Percentiles rank a stretch among this genome's conserved stretches.
Evolutionary conservation across 2,888 invertebrate genomes (phyloP).

Genomic region (Sarcophaga caerulescens): DNA sequence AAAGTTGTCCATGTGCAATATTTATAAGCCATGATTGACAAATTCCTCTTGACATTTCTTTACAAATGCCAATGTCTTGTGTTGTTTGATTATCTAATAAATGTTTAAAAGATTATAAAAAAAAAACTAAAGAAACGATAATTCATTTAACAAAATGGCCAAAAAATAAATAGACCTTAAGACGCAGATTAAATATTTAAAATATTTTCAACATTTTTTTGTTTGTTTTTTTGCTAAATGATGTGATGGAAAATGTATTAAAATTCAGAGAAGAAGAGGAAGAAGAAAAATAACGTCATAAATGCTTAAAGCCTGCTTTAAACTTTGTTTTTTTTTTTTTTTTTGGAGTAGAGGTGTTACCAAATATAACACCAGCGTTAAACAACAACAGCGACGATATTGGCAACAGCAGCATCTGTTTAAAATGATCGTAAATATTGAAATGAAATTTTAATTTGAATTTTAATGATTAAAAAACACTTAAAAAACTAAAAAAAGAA

Average conservation of each 20-base stretch:
- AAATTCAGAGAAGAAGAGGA: neutral
- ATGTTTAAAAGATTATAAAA: neutral
- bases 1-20: neutral
- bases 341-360: neutral
- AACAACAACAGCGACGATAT: neutral
- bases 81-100: neutral
- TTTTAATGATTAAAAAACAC: constrained; percentile 9
- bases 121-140: neutral
- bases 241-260: neutral
- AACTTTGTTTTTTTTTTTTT: neutral
- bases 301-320: neutral
- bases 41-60: neutral
- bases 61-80: neutral
- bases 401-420: neutral
- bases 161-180: neutral
- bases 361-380: neutral
- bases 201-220: neutral
- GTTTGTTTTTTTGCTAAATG: no score
- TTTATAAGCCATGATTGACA: neutral
- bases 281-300: neutral
- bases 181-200: neutral
- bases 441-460: constrained; percentile 8
- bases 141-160: no score
- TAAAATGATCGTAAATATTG: neutral
- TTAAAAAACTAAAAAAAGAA: neutral